These are phyloP conservation scores for Merluccius polli DNA, from an alignment of 2,797 vertebrate genomes.

Conservation along the genomic window DNA sequence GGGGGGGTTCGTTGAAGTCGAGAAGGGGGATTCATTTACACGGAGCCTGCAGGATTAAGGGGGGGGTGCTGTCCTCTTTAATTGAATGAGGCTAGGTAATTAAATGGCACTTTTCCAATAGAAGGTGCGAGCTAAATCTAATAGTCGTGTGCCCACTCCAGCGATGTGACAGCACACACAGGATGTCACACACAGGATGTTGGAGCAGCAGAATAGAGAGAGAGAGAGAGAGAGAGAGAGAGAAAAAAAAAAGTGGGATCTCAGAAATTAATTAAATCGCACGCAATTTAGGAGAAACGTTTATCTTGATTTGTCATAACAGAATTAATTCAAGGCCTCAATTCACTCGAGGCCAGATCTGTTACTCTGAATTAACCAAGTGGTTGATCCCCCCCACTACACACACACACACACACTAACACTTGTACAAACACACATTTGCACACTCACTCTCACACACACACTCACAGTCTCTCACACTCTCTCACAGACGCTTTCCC, in stretches of 20 bases:
- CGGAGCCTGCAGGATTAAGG: conserved; percentile 79
- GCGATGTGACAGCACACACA: conserved; percentile 92
- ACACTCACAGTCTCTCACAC: conserved; percentile 34
- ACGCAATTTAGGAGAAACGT: conserved; percentile 99
- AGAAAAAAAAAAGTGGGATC: conserved; percentile 80
- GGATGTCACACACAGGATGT: conserved; percentile 95
- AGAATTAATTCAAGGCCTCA: conserved; percentile 99
- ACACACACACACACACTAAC: not conserved
- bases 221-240: conserved; percentile 45
- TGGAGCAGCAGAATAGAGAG: conserved; percentile 19
- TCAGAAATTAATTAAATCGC: conserved; percentile 99
- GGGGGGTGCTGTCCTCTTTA: conserved; percentile 89
- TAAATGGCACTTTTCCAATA: conserved; percentile 99
- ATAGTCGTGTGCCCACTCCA: conserved; percentile 99
- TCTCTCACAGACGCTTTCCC: conserved; percentile 44
- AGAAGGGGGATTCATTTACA: conserved; percentile 86
- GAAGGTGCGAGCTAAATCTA: conserved; percentile 99
- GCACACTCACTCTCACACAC: conserved; percentile 44
- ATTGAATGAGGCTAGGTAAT: conserved; percentile 99
- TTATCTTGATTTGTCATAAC: conserved; percentile 99
- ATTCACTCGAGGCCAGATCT: conserved; percentile 99
- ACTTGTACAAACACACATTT: conserved; percentile 17
- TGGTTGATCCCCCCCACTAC: conserved; percentile 74
- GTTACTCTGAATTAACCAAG: conserved; percentile 99
- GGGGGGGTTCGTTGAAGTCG: not conserved